Evolutionary conservation across 2,113 vertebrate species (phyloP), one percentile per base, ranked within the genome.

Genomic region (Bujurquina vittata): DNA sequence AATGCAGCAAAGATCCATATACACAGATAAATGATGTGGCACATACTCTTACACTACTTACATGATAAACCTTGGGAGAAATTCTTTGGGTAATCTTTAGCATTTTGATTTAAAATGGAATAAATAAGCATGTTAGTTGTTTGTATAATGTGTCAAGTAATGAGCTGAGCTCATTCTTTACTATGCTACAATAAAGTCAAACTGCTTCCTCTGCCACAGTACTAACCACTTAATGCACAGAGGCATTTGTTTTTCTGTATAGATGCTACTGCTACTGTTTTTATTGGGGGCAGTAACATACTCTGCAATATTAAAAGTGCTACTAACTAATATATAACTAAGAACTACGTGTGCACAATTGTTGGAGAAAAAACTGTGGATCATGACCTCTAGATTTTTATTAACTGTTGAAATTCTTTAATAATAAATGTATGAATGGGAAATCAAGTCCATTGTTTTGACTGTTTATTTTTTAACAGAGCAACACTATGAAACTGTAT

Each of bases 101-200:
- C 26, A 75, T 31, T 12, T 31, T 0, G 37, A 65, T 7, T 77
- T 40, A 43, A 56, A 4, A 29, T 29, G 7, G 0, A 77, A 10
- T 2, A 49, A 62, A 18, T 74, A 52, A 56, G 23, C 46, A 18
- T 43, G 54, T 77, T 43, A 22, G 0, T 63, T 14, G 55, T 55
- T 22, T 11, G 52, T 74, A 20, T 67, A 10, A 23, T 73, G 35
- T 61, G 17, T 79, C 69, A 77, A 84, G 59, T 29, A 57, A 63
- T 81, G 78, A 87, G 74, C 77, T 88, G 83, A 86, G 76, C 67
- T 83, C 83, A 75, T 80, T 82, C 10, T 72, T 58, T 78, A 73
- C 62, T 58, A 17, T 73, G 37, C 22, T 73, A 35, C 40, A 80
- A 31, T 35, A 14, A 31, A 3, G 23, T 54, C 14, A 73, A 78